phyloP scores from a whole-genome alignment of 2,797 vertebrate species.

The Dicrostonyx torquatus region DNA sequence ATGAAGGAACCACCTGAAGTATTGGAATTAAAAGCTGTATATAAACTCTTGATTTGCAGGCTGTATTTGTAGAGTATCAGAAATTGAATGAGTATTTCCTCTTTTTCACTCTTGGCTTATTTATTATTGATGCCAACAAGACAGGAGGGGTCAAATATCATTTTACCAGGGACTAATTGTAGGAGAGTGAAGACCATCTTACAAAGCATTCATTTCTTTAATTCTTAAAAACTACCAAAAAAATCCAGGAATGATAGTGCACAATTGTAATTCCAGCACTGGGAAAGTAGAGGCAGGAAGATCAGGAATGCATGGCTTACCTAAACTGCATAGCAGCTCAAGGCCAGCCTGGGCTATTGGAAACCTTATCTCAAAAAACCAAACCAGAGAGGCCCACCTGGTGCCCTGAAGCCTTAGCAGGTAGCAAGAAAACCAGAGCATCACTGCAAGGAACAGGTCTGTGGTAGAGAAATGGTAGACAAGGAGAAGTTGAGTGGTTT shows the following conservation, averaged over 20 bases:
- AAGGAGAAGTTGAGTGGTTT: not conserved
- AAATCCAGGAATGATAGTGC: not conserved
- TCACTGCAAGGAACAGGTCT: not conserved
- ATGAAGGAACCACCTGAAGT: not conserved
- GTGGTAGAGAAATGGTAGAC: not conserved
- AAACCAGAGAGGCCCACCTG: not conserved
- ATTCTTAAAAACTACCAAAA: not conserved
- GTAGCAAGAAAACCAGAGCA: fast-evolving
- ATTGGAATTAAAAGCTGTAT: not conserved
- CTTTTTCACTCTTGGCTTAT: not conserved
- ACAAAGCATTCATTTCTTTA: not conserved
- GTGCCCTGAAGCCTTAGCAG: not conserved
- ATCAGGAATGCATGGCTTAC: not conserved
- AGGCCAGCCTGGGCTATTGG: not conserved
- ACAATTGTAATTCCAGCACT: not conserved
- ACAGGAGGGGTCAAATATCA: not conserved
- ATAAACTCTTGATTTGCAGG: not conserved
- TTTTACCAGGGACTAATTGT: not conserved
- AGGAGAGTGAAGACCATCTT: not conserved
- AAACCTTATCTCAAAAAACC: not conserved
- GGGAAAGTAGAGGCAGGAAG: not conserved
- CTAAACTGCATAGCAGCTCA: not conserved
- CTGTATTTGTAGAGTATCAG: not conserved
- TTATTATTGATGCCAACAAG: not conserved
- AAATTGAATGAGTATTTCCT: not conserved